These are phyloP conservation scores for Sorex maritimensis DNA, from an alignment of 2,797 vertebrate genomes.

Conservation along the genomic window DNA sequence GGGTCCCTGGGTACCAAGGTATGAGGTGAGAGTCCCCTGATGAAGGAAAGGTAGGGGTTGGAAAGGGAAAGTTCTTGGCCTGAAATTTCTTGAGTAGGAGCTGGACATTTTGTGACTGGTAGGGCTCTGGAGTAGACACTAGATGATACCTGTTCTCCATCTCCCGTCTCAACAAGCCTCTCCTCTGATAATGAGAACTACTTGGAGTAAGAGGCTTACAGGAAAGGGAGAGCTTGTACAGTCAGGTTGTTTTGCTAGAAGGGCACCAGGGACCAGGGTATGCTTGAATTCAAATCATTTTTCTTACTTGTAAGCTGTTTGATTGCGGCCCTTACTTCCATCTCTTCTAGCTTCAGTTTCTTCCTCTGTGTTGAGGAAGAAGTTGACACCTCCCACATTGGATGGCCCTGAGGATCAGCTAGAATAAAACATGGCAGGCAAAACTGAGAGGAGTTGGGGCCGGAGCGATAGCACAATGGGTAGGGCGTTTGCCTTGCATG, in stretches of 20 bases:
- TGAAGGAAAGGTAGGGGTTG: neutral
- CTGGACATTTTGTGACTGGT: too few species aligned
- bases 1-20: neutral
- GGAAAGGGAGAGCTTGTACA: neutral
- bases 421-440: conserved; percentile 42
- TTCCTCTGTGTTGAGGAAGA: neutral
- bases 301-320: neutral
- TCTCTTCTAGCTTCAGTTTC: conserved; percentile 53
- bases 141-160: neutral
- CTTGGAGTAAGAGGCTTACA: conserved; percentile 6
- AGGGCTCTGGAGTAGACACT: neutral
- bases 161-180: neutral
- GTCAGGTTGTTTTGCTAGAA: neutral
- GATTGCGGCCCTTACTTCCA: neutral
- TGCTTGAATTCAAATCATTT: conserved; percentile 20
- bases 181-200: neutral
- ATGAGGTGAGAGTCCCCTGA: neutral
- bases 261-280: neutral
- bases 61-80: neutral
- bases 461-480: too few species aligned
- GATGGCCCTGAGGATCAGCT: conserved; percentile 35
- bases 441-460: too few species aligned
- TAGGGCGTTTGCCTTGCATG: too few species aligned
- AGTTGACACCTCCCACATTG: neutral
- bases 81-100: conserved; percentile 13